Base-by-base conservation (phyloP, 1,140 invertebrate species). In the Aphelinus atriplicis region DNA sequence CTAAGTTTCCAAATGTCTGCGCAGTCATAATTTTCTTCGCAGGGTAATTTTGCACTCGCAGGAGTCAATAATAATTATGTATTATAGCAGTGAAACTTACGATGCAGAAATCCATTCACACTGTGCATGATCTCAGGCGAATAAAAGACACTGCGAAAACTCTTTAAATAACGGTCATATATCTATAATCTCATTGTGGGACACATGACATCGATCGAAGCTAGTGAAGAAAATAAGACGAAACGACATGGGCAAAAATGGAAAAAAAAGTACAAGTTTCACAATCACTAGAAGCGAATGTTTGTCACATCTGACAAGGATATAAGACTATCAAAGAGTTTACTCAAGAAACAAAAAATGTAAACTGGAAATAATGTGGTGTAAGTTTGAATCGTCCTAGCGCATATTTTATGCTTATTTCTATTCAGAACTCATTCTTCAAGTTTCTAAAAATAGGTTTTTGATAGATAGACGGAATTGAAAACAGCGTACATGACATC, bases 11-110 rank as follows among this genome's bases (percentile, higher is more conserved):
- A 43, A 61, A 45, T 61, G 10, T 5, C 42, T 60, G 56, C 64
- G 79, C 75, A 78, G 45, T 78, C 58, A 71, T 79, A 75, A 69
- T 68, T 78, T 78, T 26, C 26, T 26, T 81, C 75, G 70, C 76
- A 81, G 79, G 42, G 77, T 67, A 75, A 74, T 81, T 76, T 77
- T 77, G 65, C 78, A 80, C 76, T 75, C 53, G 77, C 70, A 71
- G 65, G 63, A 50, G 4, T 71, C 85, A 88, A 86, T 86, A 84
- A 87, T 83, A 80, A 85, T 87, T 82, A 87, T 88, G 87, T 88
- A 88, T 87, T 88, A 87, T 88, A 88, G 86, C 84, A 82, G 65
- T 7, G 80, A 82, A 78, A 81, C 78, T 77, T 78, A 77, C 75
- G 78, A 79, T 78, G 77, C 74, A 74, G 56, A 79, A 81, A 77